Percentiles rank a stretch among this genome's conserved stretches.
These are phyloP conservation scores for Chelon labrosus DNA, from an alignment of 2,797 vertebrate species.

Conservation along the genomic window DNA sequence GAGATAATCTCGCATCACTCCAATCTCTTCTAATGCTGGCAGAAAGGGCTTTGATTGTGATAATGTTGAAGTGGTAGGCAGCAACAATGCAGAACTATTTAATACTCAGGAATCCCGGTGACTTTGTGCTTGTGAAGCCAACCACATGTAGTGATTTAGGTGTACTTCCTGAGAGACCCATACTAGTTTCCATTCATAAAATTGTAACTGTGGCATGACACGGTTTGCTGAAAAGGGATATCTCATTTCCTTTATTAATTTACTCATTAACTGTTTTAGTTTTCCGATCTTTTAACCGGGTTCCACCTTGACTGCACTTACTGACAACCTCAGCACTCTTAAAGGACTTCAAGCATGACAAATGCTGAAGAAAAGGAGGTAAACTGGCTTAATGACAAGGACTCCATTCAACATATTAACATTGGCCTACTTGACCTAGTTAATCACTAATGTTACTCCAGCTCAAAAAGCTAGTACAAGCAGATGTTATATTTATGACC, in stretches of 20 bases:
- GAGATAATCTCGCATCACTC: constrained; percentile 75
- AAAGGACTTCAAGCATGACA: constrained; percentile 64
- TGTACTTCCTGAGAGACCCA: constrained; percentile 44
- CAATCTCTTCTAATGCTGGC: constrained; percentile 67
- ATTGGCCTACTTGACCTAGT: constrained; percentile 35
- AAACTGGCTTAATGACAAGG: constrained; percentile 38
- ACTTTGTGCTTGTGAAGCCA: constrained; percentile 65
- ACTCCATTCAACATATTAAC: constrained; percentile 32
- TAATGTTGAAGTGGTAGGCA: constrained; percentile 60
- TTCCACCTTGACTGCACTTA: constrained; percentile 53
- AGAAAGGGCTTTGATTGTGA: constrained; percentile 66
- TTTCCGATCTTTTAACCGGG: constrained; percentile 21
- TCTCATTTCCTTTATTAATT: constrained; percentile 66
- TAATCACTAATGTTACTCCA: constrained; percentile 50
- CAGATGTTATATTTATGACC: constrained; percentile 48
- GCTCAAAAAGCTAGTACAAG: constrained; percentile 25
- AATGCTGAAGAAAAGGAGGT: constrained; percentile 50
- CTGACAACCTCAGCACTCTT: constrained; percentile 58
- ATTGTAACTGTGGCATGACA: constrained; percentile 41
- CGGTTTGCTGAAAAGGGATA: constrained; percentile 51
- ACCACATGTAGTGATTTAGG: constrained; percentile 48
- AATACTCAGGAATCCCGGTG: constrained; percentile 49
- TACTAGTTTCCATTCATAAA: constrained; percentile 62
- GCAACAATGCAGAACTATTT: constrained; percentile 41
- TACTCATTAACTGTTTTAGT: constrained; percentile 65